phyloP scores from a whole-genome alignment of 2,113 vertebrate species.

The Microtus pennsylvanicus region DNA sequence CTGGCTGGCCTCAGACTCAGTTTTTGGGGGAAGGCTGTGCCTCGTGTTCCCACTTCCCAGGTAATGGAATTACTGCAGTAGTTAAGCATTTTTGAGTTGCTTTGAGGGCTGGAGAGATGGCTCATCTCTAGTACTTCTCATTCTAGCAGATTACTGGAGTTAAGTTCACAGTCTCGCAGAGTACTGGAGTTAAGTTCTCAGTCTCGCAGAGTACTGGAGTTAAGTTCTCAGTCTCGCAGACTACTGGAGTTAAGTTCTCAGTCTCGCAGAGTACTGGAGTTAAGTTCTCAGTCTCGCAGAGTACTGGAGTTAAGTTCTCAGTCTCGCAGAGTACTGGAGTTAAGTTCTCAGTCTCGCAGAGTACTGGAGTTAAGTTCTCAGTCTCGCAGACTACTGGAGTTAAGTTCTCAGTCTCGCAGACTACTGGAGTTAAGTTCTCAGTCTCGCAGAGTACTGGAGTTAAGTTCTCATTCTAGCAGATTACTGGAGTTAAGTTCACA shows the following conservation, averaged over 20 bases:
- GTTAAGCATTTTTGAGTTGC: neutral
- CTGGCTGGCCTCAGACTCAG: neutral
- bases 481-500: neutral
- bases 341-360: neutral
- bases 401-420: neutral
- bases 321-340: neutral
- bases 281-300: neutral
- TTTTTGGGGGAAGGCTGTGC: too few relatives aligned
- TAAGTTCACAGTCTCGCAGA: neutral
- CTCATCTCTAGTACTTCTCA: neutral
- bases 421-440: neutral
- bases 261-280: neutral
- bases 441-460: neutral
- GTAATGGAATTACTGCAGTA: neutral
- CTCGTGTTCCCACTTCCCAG: neutral
- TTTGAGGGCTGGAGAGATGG: neutral
- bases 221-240: neutral
- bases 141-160: too few relatives aligned
- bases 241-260: neutral
- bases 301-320: neutral
- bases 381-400: neutral
- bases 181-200: neutral
- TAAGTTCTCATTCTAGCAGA: neutral
- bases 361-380: neutral
- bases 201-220: neutral